These are phyloP conservation scores for Tyria jacobaeae DNA, from an alignment of 2,888 invertebrate genomes.

Conservation along the genomic window DNA sequence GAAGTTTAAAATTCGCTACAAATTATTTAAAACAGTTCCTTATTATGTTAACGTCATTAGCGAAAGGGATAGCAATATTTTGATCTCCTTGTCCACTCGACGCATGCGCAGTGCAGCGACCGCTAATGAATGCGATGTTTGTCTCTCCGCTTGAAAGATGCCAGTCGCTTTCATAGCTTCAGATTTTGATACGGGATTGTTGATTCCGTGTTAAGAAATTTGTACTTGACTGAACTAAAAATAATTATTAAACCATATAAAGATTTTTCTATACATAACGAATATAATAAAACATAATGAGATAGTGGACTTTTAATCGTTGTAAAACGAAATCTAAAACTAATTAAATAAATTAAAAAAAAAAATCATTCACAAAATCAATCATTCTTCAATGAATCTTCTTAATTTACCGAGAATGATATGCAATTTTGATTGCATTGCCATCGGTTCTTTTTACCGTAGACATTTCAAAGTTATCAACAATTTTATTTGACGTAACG, in stretches of 20 bases:
- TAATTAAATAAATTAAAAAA: no score
- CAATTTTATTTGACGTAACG: no score
- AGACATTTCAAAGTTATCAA: no score
- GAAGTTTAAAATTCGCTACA: constrained; percentile 9
- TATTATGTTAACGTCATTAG: constrained; percentile 27
- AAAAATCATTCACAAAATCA: no score
- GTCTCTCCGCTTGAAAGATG: constrained; percentile 55
- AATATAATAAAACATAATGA: no score
- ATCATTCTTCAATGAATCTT: no score
- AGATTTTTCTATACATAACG: no score
- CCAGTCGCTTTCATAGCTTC: constrained; percentile 38
- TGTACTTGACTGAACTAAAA: constrained; percentile 15
- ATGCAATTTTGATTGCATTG: no score
- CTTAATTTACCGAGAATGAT: no score
- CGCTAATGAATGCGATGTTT: constrained; percentile 60
- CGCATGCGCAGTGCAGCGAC: constrained; percentile 58
- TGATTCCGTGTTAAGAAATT: constrained; percentile 45
- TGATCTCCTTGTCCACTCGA: constrained; percentile 43
- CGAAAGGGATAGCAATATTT: constrained; percentile 26
- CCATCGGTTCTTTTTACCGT: no score
- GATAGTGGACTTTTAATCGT: background rate
- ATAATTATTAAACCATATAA: no score
- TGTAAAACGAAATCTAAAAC: background rate
- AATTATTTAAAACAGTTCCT: constrained; percentile 4
- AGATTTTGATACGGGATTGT: constrained; percentile 35